phyloP scores from a whole-genome alignment of 2,797 vertebrate genomes.

The Rhabdomys pumilio region DNA sequence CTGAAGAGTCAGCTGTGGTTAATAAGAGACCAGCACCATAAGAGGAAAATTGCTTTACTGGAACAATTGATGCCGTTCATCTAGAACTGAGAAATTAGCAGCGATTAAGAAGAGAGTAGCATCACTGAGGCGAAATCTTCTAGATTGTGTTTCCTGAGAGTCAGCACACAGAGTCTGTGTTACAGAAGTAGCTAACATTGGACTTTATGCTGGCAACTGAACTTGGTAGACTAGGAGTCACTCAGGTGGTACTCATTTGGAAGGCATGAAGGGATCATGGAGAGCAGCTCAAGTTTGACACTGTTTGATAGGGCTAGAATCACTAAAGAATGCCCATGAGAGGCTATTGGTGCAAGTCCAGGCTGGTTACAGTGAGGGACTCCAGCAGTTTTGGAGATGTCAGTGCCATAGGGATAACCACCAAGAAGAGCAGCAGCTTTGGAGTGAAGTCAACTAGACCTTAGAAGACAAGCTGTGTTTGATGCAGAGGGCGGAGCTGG shows the following conservation, averaged over 20 bases:
- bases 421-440: background rate
- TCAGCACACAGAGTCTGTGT: background rate
- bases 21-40: background rate
- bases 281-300: background rate
- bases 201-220: background rate
- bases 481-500: background rate
- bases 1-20: background rate
- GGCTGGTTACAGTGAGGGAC: too few species aligned
- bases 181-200: background rate
- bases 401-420: background rate
- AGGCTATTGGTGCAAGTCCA: background rate
- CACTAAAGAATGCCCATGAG: background rate
- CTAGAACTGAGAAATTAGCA: background rate
- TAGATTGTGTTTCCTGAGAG: background rate
- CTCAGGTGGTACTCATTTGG: too few species aligned
- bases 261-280: background rate
- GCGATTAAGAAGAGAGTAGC: background rate
- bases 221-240: background rate
- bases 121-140: background rate
- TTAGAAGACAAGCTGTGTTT: too few species aligned
- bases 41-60: background rate
- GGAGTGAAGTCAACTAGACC: background rate
- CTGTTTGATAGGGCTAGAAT: background rate
- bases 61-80: background rate
- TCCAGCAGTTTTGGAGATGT: background rate